Evolutionary conservation across 2,888 invertebrate genomes (phyloP).

Genomic region (Sycophila texana): DNA sequence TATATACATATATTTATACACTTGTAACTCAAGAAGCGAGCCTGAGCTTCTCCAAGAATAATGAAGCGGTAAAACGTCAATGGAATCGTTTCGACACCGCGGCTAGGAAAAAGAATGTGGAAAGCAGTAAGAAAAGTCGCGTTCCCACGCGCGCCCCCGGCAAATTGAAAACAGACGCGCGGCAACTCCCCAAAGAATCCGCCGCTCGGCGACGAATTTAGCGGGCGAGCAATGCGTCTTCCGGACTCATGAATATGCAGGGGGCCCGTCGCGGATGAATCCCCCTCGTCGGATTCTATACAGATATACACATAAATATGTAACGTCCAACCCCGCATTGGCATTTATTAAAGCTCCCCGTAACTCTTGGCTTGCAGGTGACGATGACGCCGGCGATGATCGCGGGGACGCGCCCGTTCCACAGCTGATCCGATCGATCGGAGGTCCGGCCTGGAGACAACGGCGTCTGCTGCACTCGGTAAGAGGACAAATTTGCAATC

Average conservation of each 20-base stretch:
- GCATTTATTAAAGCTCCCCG: constrained; percentile 28
- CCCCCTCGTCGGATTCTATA: neutral
- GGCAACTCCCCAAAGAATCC: neutral
- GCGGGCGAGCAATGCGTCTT: neutral
- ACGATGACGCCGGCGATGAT: neutral
- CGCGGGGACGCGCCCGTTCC: neutral
- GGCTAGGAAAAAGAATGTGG: neutral
- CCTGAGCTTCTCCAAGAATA: constrained; percentile 14
- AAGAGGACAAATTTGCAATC: constrained; percentile 25
- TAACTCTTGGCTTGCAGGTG: constrained; percentile 23
- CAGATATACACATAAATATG: too few species aligned
- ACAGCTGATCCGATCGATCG: constrained; percentile 35
- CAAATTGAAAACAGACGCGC: constrained; percentile 26
- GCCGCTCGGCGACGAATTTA: neutral
- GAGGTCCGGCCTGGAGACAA: neutral
- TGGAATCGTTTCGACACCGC: constrained; percentile 12
- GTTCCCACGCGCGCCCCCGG: neutral
- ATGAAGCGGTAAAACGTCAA: constrained; percentile 34
- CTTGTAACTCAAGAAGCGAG: neutral
- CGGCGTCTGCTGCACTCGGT: constrained; percentile 20
- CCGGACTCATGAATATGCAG: constrained; percentile 6
- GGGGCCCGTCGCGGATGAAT: neutral
- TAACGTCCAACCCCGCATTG: neutral
- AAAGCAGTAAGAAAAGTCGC: too few species aligned
- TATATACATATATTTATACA: neutral